Base-by-base conservation (phyloP, 2,113 vertebrate species). In the Caranx melampygus region DNA sequence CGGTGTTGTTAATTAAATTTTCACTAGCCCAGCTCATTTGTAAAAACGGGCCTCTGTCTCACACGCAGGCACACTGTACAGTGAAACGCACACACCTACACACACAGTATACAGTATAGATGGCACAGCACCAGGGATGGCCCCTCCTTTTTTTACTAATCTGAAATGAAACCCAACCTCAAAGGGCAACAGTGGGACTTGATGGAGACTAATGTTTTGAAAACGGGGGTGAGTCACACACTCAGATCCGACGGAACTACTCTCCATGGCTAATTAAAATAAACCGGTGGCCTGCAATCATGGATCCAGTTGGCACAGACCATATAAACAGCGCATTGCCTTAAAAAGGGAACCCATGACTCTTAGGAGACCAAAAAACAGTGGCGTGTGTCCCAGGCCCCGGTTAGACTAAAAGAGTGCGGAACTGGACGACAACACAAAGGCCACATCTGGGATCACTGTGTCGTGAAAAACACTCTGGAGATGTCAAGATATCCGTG, bases 211-310 rank as follows among this genome's bases (percentile, higher is more conserved):
- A 69, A 85, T 90, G 89, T 89, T 91, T 89, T 79, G 72, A 88
- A 85, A 90, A 85, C 51, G 60, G 40, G 40, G 42, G 76, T 86
- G 90, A 90, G 85, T 90, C 85, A 89, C 79, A 89, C 79, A 69
- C 64, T 84, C 59, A 70, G 76, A 88, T 69, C 72, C 77, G 71
- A 86, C 76, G 76, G 89, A 88, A 85, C 87, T 84, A 72, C 75
- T 88, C 84, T 91, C 84, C 75, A 82, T 77, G 89, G 67, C 79
- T 89, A 90, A 92, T 92, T 91, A 80, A 91, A 88, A 86, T 72
- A 88, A 92, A 89, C 86, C 72, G 70, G 82, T 80, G 91, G 84
- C 83, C 77, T 85, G 81, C 81, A 87, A 82, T 92, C 86, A 88
- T 1, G 45, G 67, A 59, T 82, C 84, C 85, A 78, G 45, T 84